A percentile compares a stretch with the other conserved stretches of the same genome.
Evolutionary conservation across 2,113 vertebrate species (phyloP).

Genomic region (Cinclus mexicanus): DNA sequence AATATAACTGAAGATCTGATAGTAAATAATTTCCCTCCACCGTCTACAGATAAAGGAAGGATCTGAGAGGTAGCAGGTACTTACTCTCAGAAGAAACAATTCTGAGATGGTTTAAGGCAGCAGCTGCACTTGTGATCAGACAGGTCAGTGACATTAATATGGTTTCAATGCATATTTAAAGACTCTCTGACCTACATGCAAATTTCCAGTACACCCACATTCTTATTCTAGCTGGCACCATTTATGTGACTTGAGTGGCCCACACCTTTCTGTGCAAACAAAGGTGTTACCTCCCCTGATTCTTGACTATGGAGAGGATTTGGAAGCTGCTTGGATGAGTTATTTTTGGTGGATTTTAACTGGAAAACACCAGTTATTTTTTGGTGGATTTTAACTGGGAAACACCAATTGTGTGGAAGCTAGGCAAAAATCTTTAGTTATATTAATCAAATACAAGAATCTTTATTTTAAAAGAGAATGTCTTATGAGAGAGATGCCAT

Average conservation of each 20-base stretch:
- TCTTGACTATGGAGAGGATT: neutral
- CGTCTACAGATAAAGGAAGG: neutral
- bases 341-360: neutral
- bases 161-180: constrained; percentile 46
- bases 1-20: neutral
- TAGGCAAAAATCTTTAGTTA: neutral
- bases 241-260: neutral
- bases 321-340: neutral
- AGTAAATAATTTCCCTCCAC: neutral
- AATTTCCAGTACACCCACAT: neutral
- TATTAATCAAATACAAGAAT: neutral
- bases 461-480: neutral
- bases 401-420: neutral
- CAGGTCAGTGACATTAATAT: constrained; percentile 46
- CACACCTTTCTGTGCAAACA: neutral
- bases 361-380: neutral
- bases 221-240: neutral
- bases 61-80: neutral
- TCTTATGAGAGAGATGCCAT: neutral
- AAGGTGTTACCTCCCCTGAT: neutral
- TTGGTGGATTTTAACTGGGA: neutral
- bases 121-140: constrained; percentile 9
- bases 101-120: neutral
- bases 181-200: neutral
- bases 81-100: neutral